Evolutionary conservation across 2,113 vertebrate genomes (phyloP), one percentile per base, ranked within the genome.

Genomic region (Podarcis muralis): DNA sequence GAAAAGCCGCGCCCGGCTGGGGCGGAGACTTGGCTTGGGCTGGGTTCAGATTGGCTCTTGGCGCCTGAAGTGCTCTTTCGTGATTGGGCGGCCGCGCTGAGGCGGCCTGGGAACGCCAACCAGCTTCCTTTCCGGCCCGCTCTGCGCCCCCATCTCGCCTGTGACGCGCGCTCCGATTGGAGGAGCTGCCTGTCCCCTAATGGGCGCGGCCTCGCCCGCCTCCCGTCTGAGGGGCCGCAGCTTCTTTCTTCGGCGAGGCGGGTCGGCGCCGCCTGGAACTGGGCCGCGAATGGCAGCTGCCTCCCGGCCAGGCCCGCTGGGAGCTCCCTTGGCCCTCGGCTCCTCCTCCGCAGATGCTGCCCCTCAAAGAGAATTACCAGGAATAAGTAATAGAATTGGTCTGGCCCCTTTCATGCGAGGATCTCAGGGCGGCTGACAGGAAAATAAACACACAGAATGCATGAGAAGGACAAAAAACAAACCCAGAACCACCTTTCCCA

Each of bases 41-140:
- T 30, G 6, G 4, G n/a, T 57, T 37, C n/a, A 40, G 11, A 95
- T 95, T 94, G 93, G 94, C 32, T 84, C 1, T 0, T 25, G 2
- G 1, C 12, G 4, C 35, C 18, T 71, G 35, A 4, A 53, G 27
- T 12, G 40, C 3, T 32, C 57, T 6, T 2, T 23, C 13, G 3
- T 30, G 1, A 92, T 92, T 93, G 92, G 91, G 57, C 59, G 0
- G 0, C 2, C 3, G 25, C 3, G 16, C 91, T 93, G 85, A 90
- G 93, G 92, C 88, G 84, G 87, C 71, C 84, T 40, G 75, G 11
- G 13, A 23, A 85, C 89, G 62, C 69, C 9, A 35, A 0, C 57
- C 76, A 1, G 66, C 77, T 37, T 15, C 5, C 25, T 16, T 4
- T 13, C 2, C 35, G 2, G 22, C 1, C 92, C 93, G 91, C 87